These are phyloP conservation scores for Upupa epops DNA, from an alignment of 2,113 vertebrate species.

Conservation along the genomic window DNA sequence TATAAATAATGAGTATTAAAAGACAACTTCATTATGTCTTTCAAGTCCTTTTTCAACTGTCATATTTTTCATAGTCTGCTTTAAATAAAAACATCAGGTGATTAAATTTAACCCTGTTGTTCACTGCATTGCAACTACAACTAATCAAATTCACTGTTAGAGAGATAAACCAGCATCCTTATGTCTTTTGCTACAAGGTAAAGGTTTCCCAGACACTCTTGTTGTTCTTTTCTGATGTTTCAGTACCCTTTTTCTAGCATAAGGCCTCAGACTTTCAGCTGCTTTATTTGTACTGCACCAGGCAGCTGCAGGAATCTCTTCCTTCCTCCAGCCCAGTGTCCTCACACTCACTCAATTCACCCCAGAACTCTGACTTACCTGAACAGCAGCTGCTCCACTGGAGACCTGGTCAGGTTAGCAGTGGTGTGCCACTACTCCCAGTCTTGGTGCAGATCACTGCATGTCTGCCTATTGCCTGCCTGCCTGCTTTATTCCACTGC, in stretches of 20 bases:
- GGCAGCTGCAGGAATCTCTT: not conserved
- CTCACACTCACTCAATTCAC: not conserved
- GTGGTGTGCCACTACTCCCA: not conserved
- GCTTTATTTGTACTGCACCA: not conserved
- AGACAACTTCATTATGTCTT: not conserved
- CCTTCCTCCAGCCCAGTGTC: not conserved
- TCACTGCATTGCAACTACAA: not conserved
- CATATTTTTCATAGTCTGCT: not conserved
- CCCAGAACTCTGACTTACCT: not conserved
- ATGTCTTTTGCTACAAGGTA: not conserved
- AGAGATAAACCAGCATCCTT: not conserved
- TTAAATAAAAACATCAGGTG: not conserved
- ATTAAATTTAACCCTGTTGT: not conserved
- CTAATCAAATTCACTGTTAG: not conserved
- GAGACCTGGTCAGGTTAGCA: not conserved
- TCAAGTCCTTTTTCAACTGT: not conserved
- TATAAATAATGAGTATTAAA: too few relatives aligned
- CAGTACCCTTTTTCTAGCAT: not conserved
- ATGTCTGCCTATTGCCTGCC: not conserved
- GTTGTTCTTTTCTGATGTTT: not conserved
- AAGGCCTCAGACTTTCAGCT: not conserved
- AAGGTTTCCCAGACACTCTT: not conserved
- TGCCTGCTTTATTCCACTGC: not conserved
- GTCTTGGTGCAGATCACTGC: not conserved
- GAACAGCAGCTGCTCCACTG: not conserved